phyloP scores from a whole-genome alignment of 2,797 vertebrate genomes.

The Pitangus sulphuratus region DNA sequence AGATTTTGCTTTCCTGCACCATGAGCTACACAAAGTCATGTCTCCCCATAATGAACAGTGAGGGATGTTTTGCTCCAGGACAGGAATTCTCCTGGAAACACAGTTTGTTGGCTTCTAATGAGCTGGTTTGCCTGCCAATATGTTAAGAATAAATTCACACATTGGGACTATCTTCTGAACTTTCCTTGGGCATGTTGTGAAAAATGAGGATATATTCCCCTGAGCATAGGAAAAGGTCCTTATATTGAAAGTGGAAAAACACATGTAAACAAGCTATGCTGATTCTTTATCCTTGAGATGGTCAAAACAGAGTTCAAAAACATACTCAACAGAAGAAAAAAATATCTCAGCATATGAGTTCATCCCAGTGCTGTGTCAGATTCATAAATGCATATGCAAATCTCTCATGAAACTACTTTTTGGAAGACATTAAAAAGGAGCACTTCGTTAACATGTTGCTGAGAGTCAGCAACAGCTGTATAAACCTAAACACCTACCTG shows the following conservation, averaged over 20 bases:
- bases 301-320: neutral
- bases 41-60: neutral
- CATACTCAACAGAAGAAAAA: neutral
- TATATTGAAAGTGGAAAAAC: neutral
- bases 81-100: neutral
- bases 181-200: neutral
- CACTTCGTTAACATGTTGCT: neutral
- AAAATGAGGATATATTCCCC: neutral
- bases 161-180: neutral
- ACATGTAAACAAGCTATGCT: neutral
- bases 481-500: neutral
- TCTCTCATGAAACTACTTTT: neutral
- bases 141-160: neutral
- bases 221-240: neutral
- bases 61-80: neutral
- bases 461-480: neutral
- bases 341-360: neutral
- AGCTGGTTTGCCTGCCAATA: neutral
- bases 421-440: conserved; percentile 12
- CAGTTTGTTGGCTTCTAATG: neutral
- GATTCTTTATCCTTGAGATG: neutral
- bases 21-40: fast-evolving
- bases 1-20: neutral
- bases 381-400: neutral
- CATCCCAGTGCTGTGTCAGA: neutral